Conservation (phyloP, 2,888 invertebrate species). For the Watsonalla cultraria region DNA sequence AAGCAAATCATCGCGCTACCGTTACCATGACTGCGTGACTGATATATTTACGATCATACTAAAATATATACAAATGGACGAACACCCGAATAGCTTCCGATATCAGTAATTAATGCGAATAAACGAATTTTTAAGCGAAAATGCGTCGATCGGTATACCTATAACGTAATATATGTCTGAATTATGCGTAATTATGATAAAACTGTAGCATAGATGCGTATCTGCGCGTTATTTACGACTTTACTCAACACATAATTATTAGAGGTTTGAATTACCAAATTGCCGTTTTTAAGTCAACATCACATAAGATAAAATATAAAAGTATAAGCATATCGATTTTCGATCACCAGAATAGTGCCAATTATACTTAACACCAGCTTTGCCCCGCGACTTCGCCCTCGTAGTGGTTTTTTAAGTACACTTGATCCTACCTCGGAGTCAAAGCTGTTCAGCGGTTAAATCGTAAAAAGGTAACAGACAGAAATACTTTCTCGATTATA, state of each 20-base stretch:
- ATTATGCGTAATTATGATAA: neutral
- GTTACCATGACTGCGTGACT: slow-evolving; percentile 13
- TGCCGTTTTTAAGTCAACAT: neutral
- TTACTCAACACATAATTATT: neutral
- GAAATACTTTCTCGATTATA: too few relatives aligned
- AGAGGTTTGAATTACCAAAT: neutral
- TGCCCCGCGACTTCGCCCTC: too few relatives aligned
- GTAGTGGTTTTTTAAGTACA: too few relatives aligned
- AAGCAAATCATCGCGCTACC: slow-evolving; percentile 21
- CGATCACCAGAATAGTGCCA: too few relatives aligned
- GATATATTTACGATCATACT: slow-evolving; percentile 12
- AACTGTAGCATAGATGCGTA: neutral
- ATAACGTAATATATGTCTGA: neutral
- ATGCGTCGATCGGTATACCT: neutral
- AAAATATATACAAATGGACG: neutral
- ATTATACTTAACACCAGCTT: too few relatives aligned
- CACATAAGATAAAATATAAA: neutral
- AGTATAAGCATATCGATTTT: neutral
- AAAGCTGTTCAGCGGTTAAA: too few relatives aligned
- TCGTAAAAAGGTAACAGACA: too few relatives aligned
- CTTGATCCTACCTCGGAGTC: too few relatives aligned
- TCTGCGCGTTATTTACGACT: neutral
- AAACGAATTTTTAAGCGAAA: neutral
- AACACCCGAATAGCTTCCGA: neutral
- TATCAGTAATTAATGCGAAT: neutral